phyloP scores from a whole-genome alignment of 2,888 invertebrate species.

The Amphiduros pacificus region DNA sequence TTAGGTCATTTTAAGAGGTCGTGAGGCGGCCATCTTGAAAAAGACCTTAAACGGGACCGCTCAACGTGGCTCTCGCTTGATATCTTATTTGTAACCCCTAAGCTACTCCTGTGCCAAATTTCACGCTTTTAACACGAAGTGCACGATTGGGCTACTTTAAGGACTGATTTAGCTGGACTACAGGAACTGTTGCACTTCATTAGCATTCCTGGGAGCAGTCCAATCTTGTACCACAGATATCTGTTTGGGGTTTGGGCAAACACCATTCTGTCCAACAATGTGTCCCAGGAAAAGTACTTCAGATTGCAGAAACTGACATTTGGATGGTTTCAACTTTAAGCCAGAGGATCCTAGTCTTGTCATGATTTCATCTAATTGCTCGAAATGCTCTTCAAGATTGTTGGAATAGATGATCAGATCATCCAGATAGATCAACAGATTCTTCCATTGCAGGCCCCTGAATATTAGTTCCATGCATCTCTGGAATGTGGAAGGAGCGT shows the following conservation, averaged over 20 bases:
- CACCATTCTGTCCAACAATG: conserved; percentile 13
- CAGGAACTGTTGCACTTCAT: conserved; percentile 17
- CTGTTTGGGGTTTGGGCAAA: conserved; percentile 16
- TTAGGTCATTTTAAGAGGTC: too few species aligned
- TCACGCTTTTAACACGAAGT: too few species aligned
- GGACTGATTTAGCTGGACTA: too few species aligned
- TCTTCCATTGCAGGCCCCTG: background rate
- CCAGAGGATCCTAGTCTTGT: conserved; percentile 16
- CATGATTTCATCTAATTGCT: background rate
- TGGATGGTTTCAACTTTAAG: conserved; percentile 27
- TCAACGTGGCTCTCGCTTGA: too few species aligned
- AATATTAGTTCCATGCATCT: background rate
- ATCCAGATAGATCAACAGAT: background rate
- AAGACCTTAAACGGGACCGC: too few species aligned
- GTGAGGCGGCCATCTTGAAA: too few species aligned
- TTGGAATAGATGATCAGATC: background rate
- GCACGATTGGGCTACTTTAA: too few species aligned
- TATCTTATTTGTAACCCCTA: too few species aligned
- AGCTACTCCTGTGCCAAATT: too few species aligned
- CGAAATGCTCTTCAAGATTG: background rate
- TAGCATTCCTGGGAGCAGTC: conserved; percentile 13
- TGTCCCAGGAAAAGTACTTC: conserved; percentile 20
- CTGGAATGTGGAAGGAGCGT: background rate
- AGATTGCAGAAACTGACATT: conserved; percentile 16
- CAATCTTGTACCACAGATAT: conserved; percentile 10